A percentile compares a stretch with the other conserved stretches of the same genome.
These are phyloP conservation scores for Autographa gamma DNA, from an alignment of 2,888 invertebrate genomes.

Conservation along the genomic window DNA sequence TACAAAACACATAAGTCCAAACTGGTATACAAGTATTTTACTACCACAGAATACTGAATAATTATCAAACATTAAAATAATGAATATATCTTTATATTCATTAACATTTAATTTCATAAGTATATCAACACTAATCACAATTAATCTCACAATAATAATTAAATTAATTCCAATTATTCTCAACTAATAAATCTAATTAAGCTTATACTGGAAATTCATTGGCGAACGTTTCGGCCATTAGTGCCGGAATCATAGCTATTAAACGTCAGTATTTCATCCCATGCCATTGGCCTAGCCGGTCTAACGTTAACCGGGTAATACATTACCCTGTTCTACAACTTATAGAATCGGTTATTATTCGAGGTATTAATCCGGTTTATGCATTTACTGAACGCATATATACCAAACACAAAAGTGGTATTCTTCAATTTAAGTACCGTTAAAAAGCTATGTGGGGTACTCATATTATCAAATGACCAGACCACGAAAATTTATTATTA, in stretches of 20 bases:
- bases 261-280: constrained; percentile 1
- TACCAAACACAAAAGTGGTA: too few relatives aligned
- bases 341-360: neutral
- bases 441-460: too few relatives aligned
- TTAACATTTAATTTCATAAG: too few relatives aligned
- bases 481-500: too few relatives aligned
- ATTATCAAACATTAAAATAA: too few relatives aligned
- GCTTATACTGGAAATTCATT: constrained; percentile 4
- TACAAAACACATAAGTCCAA: too few relatives aligned
- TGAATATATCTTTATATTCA: too few relatives aligned
- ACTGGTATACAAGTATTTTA: too few relatives aligned
- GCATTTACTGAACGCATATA: too few relatives aligned
- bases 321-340: neutral
- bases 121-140: neutral
- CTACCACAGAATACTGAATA: too few relatives aligned
- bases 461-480: too few relatives aligned
- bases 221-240: neutral
- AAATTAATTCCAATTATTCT: neutral
- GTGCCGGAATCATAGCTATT: constrained; percentile 2
- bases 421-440: too few relatives aligned
- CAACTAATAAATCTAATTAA: constrained; percentile 4
- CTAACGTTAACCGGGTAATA: neutral
- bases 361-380: neutral
- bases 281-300: neutral
- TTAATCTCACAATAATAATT: neutral